Conservation (phyloP, 2,797 vertebrate genomes). For the Lophotriccus pileatus region DNA sequence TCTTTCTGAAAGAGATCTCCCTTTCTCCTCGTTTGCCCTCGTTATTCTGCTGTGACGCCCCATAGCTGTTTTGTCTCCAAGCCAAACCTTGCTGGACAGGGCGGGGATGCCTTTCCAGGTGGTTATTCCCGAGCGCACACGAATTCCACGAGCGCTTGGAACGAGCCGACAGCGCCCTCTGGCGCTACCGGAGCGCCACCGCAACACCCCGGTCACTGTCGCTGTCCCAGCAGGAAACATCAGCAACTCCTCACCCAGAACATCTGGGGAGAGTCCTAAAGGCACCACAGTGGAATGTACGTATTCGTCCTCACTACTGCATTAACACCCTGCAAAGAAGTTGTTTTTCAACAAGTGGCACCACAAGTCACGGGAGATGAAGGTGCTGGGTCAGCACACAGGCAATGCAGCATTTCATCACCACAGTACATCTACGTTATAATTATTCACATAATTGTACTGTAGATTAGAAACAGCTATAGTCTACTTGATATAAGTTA, state of each 20-base stretch:
- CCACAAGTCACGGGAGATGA: neutral
- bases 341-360: neutral
- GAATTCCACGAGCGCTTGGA: fast-evolving
- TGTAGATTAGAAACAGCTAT: neutral
- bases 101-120: neutral
- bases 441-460: neutral
- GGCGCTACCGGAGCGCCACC: neutral
- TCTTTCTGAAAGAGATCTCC: too few species aligned
- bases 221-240: neutral
- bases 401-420: neutral
- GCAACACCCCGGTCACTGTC: neutral
- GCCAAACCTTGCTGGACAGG: too few species aligned
- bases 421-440: neutral
- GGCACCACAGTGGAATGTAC: fast-evolving
- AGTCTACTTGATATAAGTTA: neutral
- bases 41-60: neutral
- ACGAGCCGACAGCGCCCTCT: neutral
- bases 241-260: neutral
- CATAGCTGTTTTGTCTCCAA: fast-evolving
- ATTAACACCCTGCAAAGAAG: fast-evolving
- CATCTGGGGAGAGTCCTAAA: neutral
- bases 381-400: neutral
- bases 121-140: neutral
- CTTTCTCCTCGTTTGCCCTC: too few species aligned
- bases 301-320: neutral